Base-by-base conservation (phyloP, 2,888 invertebrate genomes). In the Deilephila elpenor region DNA sequence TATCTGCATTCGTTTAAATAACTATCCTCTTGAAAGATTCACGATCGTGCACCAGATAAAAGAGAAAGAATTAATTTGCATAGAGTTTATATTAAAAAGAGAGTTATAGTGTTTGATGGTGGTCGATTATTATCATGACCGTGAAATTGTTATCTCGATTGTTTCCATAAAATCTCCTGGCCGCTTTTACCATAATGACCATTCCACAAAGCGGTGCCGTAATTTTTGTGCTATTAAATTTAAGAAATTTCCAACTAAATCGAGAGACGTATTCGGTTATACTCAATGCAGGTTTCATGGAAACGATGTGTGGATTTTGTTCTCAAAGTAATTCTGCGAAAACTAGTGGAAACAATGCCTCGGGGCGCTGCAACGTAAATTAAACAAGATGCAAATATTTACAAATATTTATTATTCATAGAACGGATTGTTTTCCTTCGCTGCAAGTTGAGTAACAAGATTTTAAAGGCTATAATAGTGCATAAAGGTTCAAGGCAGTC, bases 11-110 rank as follows among this genome's bases (percentile, higher is more conserved):
- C 37, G 56, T 37, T 73, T 59, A 59, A 64, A 73, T 59, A 59
- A 56, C n/a, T 82, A 82, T 82, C 79, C 80, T 82, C 83, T 79
- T 80, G 76, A 78, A 81, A 77, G 81, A 84, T 80, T 80, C 79
- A 76, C 78, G 85, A 86, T 84, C 75, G 75, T 78, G 75, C 75
- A 71, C 73, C 44, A 80, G 83, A 86, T 86, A 83, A 83, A 81
- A 82, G 80, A 73, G 70, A 78, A 76, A 81, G 79, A 80, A 80
- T 80, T 83, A 81, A 85, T 86, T 85, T 84, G 82, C 84, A 84
- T 86, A 82, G 79, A 78, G 78, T 77, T 78, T 80, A 82, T 86
- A 83, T 85, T 84, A 83, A 80, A 78, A 78, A 79, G 82, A 83
- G 80, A 84, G 81, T 82, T 81, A 80, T 79, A 80, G 81, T 82